phyloP scores from a whole-genome alignment of 23 tunicate genomes.

The Diplosoma virens region DNA sequence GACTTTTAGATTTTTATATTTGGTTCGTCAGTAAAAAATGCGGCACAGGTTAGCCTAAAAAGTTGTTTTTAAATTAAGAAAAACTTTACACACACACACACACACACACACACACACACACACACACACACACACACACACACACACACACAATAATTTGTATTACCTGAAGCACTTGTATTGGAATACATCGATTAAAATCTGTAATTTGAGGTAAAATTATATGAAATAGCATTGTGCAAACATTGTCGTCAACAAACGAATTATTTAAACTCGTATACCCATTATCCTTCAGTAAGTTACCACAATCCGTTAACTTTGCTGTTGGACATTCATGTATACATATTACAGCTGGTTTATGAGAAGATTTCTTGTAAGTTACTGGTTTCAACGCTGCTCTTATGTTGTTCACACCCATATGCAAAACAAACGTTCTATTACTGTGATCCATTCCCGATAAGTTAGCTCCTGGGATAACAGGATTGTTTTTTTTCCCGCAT shows the following conservation, averaged over 20 bases:
- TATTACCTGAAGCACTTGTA: conserved; percentile 39
- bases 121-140: no score
- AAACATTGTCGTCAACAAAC: conserved; percentile 27
- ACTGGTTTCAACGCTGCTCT: conserved; percentile 19
- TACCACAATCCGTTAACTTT: conserved; percentile 30
- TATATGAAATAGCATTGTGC: conserved; percentile 56
- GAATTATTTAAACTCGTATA: conserved; percentile 12
- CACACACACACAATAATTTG: no score
- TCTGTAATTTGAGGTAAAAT: conserved; percentile 50
- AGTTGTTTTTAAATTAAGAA: no score
- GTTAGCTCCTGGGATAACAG: not conserved
- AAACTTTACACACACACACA: no score
- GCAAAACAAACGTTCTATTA: conserved; percentile 24
- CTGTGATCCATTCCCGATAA: conserved; percentile 67
- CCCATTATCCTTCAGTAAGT: conserved; percentile 51
- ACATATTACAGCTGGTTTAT: conserved; percentile 52
- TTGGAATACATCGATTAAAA: conserved; percentile 69
- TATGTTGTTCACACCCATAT: conserved; percentile 56
- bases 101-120: no score
- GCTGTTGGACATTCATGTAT: conserved; percentile 75
- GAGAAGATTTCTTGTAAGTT: not conserved
- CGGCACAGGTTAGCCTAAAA: no score
- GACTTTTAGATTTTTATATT: no score
- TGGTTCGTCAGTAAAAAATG: no score
- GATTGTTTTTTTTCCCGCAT: conserved; percentile 63